These are phyloP conservation scores for Ennomos quercinarius DNA, from an alignment of 2,888 invertebrate genomes.

Conservation along the genomic window DNA sequence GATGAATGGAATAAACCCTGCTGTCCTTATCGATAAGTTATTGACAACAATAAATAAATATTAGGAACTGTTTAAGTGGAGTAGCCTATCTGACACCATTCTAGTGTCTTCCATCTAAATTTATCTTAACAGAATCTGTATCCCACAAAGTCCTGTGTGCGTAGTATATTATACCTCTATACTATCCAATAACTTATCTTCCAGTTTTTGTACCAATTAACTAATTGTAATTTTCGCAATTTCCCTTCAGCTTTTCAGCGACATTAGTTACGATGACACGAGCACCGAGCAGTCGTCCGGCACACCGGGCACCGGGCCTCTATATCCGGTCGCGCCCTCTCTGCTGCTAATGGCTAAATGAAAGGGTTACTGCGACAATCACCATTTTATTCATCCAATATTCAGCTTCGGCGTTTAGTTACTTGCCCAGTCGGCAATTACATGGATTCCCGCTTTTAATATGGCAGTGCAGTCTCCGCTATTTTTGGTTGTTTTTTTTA, in stretches of 20 bases:
- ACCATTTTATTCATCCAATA: conserved; percentile 7
- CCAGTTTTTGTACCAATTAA: too few relatives aligned
- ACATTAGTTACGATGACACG: conserved; percentile 11
- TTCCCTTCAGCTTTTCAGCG: conserved; percentile 17
- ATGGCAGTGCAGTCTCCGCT: background rate
- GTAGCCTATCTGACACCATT: too few relatives aligned
- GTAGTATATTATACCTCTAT: too few relatives aligned
- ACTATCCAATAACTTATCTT: too few relatives aligned
- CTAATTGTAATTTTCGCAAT: background rate
- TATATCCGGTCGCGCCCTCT: conserved; percentile 68
- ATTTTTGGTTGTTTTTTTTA: too few relatives aligned
- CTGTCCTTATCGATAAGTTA: too few relatives aligned
- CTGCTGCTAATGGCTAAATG: conserved; percentile 56
- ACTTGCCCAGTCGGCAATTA: background rate
- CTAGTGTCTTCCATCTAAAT: too few relatives aligned
- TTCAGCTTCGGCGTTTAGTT: background rate
- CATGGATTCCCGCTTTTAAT: background rate
- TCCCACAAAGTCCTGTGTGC: too few relatives aligned
- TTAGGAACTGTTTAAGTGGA: too few relatives aligned
- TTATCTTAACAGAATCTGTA: too few relatives aligned
- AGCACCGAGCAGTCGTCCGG: conserved; percentile 16
- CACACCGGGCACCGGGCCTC: conserved; percentile 47
- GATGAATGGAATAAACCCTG: too few relatives aligned
- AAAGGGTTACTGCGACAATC: conserved; percentile 18
- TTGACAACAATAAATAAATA: too few relatives aligned